Base-by-base conservation (phyloP, 2,888 invertebrate species). In the Scelioninae gen. 2 region DNA sequence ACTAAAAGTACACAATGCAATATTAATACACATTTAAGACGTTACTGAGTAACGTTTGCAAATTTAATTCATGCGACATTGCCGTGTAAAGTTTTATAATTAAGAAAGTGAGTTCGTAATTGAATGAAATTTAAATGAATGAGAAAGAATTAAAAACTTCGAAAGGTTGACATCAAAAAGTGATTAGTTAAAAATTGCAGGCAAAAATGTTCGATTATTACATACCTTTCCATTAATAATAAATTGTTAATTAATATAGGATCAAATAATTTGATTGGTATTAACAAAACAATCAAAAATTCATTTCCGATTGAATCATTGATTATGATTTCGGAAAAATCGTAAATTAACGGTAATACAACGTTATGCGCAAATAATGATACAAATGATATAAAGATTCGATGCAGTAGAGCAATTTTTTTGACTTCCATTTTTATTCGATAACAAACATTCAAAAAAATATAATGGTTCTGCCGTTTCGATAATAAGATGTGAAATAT, bases 1-100 rank as follows among this genome's bases (percentile, higher is more conserved):
- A 28, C 53, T 55, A 35, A 39, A 55, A 55, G 7, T 55, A 55
- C 28, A 55, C n/a, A 52, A 41, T 39, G 4, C 0, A 28, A 39
- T 41, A 41, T 55, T 55, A 55, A 25, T 28, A 53, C 1, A n/a
- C 10, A 5, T 50, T 50, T 50, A 11, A 35, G n/a, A 19, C 35
- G 5, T 1, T 6, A 7, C 7, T 18, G 35, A 18, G 22, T 31
- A 19, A 50, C 5, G 6, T 50, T 50, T 18, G 16, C 10, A 45
- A 22, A 7, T 46, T 13, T 11, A 25, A 13, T 25, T 10, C 46
- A 46, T 46, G 25, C 28, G 11, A 11, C 2, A 7, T 39, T 39
- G 37, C 37, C 2, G 37, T 39, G 37, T 15, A 19, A 9, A 39
- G 2, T 7, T 16, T 39, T 15, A 15, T 39, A 39, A n/a, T 15